phyloP scores from a whole-genome alignment of 1,140 invertebrate genomes.

The Melitaea cinxia region DNA sequence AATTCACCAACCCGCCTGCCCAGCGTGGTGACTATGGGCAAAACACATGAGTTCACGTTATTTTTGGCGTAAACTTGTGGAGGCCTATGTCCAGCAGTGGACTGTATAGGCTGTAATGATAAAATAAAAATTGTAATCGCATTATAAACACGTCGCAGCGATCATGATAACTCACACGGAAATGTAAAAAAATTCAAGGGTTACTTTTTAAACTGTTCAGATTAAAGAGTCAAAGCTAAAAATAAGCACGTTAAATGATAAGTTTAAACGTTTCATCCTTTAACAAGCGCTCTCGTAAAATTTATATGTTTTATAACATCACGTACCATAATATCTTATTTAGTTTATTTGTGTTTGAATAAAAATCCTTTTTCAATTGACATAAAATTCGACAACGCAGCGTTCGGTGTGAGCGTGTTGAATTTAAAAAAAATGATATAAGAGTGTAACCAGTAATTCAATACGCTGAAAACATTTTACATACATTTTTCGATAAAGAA shows the following conservation, averaged over 20 bases:
- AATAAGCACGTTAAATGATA: slow-evolving; percentile 10
- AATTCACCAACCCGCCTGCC: too few species aligned
- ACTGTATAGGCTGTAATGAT: too few species aligned
- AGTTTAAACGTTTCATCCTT: slow-evolving; percentile 11
- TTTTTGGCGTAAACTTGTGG: too few species aligned
- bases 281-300: slow-evolving; percentile 7
- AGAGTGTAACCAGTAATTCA: slow-evolving; percentile 8
- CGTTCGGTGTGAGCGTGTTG: not conserved
- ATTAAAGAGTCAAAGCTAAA: slow-evolving; percentile 13
- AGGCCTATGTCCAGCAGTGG: too few species aligned
- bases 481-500: not conserved
- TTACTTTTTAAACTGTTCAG: slow-evolving; percentile 11
- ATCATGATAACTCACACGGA: slow-evolving; percentile 3
- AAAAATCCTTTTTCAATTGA: slow-evolving; percentile 8
- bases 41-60: too few species aligned
- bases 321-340: too few species aligned
- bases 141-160: not conserved
- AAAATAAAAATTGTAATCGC: too few species aligned
- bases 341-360: slow-evolving; percentile 5
- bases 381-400: slow-evolving; percentile 7
- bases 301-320: slow-evolving; percentile 10
- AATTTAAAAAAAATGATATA: slow-evolving; percentile 13
- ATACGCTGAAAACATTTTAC: slow-evolving; percentile 15
- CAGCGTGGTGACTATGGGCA: too few species aligned
- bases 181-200: slow-evolving; percentile 9